Evolutionary conservation across 1,140 invertebrate genomes (phyloP).

Genomic region (Centruroides sculpturatus): DNA sequence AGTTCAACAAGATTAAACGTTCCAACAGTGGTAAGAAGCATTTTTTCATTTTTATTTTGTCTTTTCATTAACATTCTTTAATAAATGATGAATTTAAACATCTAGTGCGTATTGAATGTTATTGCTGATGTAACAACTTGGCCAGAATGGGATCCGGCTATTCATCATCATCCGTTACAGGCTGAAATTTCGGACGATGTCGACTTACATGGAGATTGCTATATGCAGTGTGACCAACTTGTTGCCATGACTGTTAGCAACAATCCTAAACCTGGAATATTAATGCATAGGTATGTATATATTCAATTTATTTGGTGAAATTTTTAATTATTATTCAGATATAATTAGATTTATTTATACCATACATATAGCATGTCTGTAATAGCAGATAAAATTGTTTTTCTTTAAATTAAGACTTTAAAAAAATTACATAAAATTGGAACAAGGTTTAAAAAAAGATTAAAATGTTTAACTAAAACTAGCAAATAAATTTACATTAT

Average conservation of each 20-base stretch:
- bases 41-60: background rate
- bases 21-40: constrained; percentile 13
- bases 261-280: constrained; percentile 8
- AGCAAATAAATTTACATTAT: too few species aligned
- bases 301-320: too few species aligned
- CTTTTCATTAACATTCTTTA: background rate
- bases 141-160: constrained; percentile 13
- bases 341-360: too few species aligned
- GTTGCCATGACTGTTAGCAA: constrained; percentile 4
- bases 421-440: too few species aligned
- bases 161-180: constrained; percentile 8
- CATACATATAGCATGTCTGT: too few species aligned
- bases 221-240: constrained; percentile 16
- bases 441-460: too few species aligned
- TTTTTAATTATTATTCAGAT: too few species aligned
- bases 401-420: too few species aligned
- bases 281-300: constrained; percentile 8
- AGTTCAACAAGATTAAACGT: constrained; percentile 6
- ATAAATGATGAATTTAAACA: background rate
- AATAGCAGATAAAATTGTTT: too few species aligned
- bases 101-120: constrained; percentile 15
- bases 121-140: constrained; percentile 16
- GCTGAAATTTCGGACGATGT: constrained; percentile 13
- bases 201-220: constrained; percentile 11
- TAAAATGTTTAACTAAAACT: too few species aligned